Percentiles rank a stretch among this genome's conserved stretches.
phyloP scores from a whole-genome alignment of 2,888 invertebrate species.

The Plebejus melissa region DNA sequence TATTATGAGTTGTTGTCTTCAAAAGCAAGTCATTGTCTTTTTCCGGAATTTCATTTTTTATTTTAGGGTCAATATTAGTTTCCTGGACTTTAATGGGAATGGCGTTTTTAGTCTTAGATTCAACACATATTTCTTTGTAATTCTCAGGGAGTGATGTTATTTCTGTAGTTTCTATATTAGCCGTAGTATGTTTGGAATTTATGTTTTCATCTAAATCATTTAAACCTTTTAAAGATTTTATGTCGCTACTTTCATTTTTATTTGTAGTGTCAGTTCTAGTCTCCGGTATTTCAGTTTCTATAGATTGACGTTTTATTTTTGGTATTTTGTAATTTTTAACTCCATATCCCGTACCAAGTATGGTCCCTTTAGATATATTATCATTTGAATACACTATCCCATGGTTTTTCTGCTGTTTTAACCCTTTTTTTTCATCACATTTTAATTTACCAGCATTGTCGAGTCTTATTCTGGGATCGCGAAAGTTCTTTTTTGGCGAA shows the following conservation, averaged over 20 bases:
- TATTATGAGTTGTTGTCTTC: background rate
- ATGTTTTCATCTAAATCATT: conserved; percentile 65
- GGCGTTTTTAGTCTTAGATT: background rate
- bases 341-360: conserved; percentile 60
- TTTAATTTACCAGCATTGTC: conserved; percentile 41
- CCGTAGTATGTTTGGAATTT: conserved; percentile 36
- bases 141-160: background rate
- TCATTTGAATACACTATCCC: conserved; percentile 68
- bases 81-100: background rate
- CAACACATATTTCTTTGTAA: background rate
- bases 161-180: background rate
- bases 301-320: conserved; percentile 59
- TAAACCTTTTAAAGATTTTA: conserved; percentile 38
- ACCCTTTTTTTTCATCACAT: conserved; percentile 38
- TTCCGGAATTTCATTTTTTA: background rate
- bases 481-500: conserved; percentile 52
- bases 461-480: conserved; percentile 58
- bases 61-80: background rate
- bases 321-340: conserved; percentile 74
- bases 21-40: background rate
- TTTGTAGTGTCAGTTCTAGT: background rate
- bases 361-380: conserved; percentile 62
- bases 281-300: conserved; percentile 7
- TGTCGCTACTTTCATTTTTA: background rate
- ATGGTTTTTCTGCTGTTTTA: conserved; percentile 41